Base-by-base conservation (phyloP, 2,888 invertebrate species). In the Lordiphosa andalusiaca region DNA sequence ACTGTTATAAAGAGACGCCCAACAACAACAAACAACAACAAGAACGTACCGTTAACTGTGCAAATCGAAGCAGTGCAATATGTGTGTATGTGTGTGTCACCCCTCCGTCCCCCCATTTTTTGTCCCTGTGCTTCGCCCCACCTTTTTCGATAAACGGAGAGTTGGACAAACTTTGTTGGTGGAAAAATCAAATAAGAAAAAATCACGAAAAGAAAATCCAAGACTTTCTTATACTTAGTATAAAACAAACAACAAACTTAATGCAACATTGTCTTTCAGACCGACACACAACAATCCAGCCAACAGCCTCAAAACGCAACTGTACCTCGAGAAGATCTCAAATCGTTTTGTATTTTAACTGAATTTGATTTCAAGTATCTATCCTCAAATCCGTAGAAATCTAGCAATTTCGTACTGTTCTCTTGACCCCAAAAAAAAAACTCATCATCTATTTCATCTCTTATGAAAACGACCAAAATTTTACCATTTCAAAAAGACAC, bases 11-110 rank as follows among this genome's bases (percentile, higher is more conserved):
- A 63, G 50, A 63, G 63, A 63, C 63, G 63, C 63, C 50, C 47
- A 60, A 72, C 64, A 59, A 69, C 67, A 56, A 49, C 49, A 50
- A 39, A 40, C 76, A 73, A 66, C 54, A 50, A 68, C 63, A 53
- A 54, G 44, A 64, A 71, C 81, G 64, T 64, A 57, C 57, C 47
- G 41, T 41, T 41, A 64, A 64, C 67, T 35, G 50, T 52, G 52
- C 39, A 48, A 61, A 65, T 64, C 49, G 46, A 64, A 64, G 23
- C 63, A 63, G 63, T 63, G 63, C 33, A 35, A 63, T 64, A 57
- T 64, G 65, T 56, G 55, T 63, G 49, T 21, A 56, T 50, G 51
- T 63, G 63, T 63, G 65, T 63, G 49, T 55, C 25, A 25, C 25
- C 25, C 25, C 25, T 25, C 25, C 25, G 40, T 10, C 54, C 47